Evolutionary conservation across 1,140 invertebrate genomes (phyloP), one percentile per base, ranked within the genome.

Genomic region (Meteorus sp.): DNA sequence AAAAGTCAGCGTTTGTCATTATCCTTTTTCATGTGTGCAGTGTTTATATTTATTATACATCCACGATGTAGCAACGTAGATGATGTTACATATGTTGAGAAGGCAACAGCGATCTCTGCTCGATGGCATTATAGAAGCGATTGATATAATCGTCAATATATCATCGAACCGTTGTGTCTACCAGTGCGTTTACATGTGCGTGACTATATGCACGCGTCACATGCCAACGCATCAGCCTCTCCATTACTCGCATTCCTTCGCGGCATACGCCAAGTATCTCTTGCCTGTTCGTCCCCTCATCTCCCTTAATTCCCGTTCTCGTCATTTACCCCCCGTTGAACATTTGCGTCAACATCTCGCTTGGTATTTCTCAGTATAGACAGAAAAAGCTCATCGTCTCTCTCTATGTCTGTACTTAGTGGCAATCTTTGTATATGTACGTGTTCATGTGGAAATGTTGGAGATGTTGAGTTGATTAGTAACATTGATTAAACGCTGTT

Each of bases 161-260:
- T 39, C 51, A 27, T 39, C 23, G 31, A 39, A 25, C 15, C 9
- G 17, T 44, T 50, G 23, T 13, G 41, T 54, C 35, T 29, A 43
- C 19, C 47, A 29, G 13, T 31, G 29, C 9, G 25, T 17, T 23
- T 53, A 7, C 15, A 51, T 41, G 50, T 45, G 22, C 44, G 15
- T 57, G 23, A 54, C 33, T 31, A 53, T 31, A 50, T 62, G 56
- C 59, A 63, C 57, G 56, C 54, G 59, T 60, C 44, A 56, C 62
- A 63, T 67, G 60, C 65, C 67, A 51, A 43, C 35, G 61, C 55
- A 64, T 65, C 62, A 61, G 52, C 55, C 64, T 63, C 56, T 66
- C 61, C 64, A 66, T 68, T 68, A 66, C 66, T 61, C 48, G 60
- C 61, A 66, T 69, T 65, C 63, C 60, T 37, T 44, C 9, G n/a